phyloP scores from a whole-genome alignment of 1,140 invertebrate genomes.

The Calliphora vicina region DNA sequence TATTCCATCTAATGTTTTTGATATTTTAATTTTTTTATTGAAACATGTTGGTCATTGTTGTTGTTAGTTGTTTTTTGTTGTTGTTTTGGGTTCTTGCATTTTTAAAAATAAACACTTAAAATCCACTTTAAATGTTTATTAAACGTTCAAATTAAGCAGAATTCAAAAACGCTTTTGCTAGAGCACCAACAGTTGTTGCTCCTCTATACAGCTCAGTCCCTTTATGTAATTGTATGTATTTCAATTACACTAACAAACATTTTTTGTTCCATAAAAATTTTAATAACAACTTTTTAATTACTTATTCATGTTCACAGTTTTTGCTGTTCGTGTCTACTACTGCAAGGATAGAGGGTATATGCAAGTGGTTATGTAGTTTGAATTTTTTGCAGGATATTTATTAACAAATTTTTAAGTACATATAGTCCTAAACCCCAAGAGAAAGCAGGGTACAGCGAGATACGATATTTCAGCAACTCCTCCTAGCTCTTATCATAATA shows the following conservation, averaged over 20 bases:
- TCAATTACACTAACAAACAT: conserved; percentile 31
- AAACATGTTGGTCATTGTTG: background rate
- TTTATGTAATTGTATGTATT: conserved; percentile 22
- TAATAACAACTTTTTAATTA: conserved; percentile 35
- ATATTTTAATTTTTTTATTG: background rate
- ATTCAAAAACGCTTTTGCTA: background rate
- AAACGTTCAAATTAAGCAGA: conserved; percentile 14
- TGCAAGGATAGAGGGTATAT: no score
- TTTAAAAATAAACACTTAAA: background rate
- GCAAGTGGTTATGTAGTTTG: no score
- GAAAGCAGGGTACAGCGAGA: no score
- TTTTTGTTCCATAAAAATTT: background rate
- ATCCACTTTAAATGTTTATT: conserved; percentile 16
- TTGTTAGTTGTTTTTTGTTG: background rate
- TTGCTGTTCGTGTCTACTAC: background rate
- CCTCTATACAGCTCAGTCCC: background rate
- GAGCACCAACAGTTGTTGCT: background rate
- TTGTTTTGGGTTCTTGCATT: background rate
- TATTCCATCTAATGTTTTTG: background rate
- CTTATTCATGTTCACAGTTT: conserved; percentile 33
- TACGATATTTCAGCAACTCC: no score
- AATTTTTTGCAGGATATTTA: no score
- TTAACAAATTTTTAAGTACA: no score
- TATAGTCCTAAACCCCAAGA: no score
- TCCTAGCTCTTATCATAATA: no score